phyloP scores from a whole-genome alignment of 2,113 vertebrate species.

The Pithys albifrons region DNA sequence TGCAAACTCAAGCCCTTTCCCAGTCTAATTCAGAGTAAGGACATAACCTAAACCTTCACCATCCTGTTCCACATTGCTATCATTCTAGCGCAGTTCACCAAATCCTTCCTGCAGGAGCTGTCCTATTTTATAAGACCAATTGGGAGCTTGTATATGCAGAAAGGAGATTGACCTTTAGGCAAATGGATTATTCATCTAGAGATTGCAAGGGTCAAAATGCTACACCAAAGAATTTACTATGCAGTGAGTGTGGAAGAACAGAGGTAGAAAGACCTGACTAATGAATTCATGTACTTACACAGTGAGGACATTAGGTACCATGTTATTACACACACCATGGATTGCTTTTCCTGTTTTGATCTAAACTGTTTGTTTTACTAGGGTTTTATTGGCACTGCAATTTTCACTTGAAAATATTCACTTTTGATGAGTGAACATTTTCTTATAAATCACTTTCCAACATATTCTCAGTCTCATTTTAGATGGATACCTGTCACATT shows the following conservation, averaged over 20 bases:
- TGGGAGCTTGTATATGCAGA: not conserved
- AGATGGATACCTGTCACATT: constrained; percentile 26
- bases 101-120: not conserved
- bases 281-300: not conserved
- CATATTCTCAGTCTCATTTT: not conserved
- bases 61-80: not conserved
- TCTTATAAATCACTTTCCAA: not conserved
- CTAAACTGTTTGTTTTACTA: not conserved
- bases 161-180: not conserved
- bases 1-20: not conserved
- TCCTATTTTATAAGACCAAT: not conserved
- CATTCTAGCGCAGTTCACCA: not conserved
- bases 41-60: not conserved
- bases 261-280: not conserved
- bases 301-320: not conserved
- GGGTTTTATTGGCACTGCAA: not conserved
- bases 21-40: not conserved
- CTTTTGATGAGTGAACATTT: not conserved
- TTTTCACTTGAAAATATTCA: not conserved
- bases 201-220: not conserved
- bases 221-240: not conserved
- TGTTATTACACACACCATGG: not conserved
- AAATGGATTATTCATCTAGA: not conserved
- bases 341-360: not conserved
- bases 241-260: not conserved